Percentiles rank a stretch among this genome's conserved stretches.
Conservation (phyloP, 1,140 invertebrate genomes). For the silkworm (Bombyx mori) region DNA sequence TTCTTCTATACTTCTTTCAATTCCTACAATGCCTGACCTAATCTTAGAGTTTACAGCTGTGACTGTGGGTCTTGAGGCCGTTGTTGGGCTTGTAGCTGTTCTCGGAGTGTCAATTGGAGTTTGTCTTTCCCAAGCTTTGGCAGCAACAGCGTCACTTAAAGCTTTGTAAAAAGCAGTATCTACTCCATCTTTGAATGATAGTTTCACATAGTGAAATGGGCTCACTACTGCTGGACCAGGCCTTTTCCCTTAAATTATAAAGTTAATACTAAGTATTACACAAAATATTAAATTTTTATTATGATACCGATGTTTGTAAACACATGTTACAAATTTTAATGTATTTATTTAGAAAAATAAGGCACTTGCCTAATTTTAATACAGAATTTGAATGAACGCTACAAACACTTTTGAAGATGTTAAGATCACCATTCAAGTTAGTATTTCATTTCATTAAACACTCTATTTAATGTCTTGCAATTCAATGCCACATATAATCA, state of each 20-base stretch:
- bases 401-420: too few species aligned
- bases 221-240: conserved; percentile 83
- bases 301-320: too few species aligned
- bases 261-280: too few species aligned
- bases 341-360: too few species aligned
- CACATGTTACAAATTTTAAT: too few species aligned
- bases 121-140: conserved; percentile 75
- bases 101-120: conserved; percentile 30
- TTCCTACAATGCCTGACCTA: conserved; percentile 93
- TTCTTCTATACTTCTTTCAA: conserved; percentile 92
- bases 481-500: too few species aligned
- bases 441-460: too few species aligned
- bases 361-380: too few species aligned
- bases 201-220: conserved; percentile 82
- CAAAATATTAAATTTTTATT: too few species aligned
- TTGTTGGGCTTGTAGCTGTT: conserved; percentile 21
- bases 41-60: conserved; percentile 75
- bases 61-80: conserved; percentile 33
- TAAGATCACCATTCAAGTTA: too few species aligned
- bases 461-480: too few species aligned
- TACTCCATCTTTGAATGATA: conserved; percentile 91
- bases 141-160: conserved; percentile 75
- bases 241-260: conserved; percentile 70
- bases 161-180: conserved; percentile 78
- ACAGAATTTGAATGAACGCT: too few species aligned